These are phyloP conservation scores for Elysia chlorotica DNA, from an alignment of 1,140 invertebrate species.

Conservation along the genomic window DNA sequence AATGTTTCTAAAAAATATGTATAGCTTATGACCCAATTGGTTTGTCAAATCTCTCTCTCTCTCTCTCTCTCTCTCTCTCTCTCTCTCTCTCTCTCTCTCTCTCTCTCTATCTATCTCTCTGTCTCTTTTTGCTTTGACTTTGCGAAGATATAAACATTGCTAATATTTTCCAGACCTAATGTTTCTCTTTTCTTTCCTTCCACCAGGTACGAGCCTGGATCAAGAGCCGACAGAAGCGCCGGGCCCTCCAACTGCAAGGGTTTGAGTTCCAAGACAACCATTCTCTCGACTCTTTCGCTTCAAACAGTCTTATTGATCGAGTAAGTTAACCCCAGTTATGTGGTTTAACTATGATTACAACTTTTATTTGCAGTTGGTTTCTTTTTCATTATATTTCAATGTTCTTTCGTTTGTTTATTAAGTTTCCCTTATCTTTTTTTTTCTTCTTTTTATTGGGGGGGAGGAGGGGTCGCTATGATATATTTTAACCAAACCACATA, in stretches of 20 bases:
- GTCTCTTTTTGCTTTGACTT: background rate
- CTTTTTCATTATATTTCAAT: background rate
- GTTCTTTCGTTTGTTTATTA: background rate
- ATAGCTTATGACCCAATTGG: too few species aligned
- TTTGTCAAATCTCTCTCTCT: background rate
- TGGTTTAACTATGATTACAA: too few species aligned
- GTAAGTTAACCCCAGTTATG: slow-evolving; percentile 15
- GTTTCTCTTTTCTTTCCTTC: background rate
- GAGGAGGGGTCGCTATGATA: background rate
- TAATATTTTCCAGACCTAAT: too few species aligned
- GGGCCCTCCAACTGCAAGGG: slow-evolving; percentile 31
- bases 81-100: background rate
- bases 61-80: background rate
- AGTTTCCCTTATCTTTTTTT: background rate
- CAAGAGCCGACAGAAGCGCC: slow-evolving; percentile 33
- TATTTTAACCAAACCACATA: too few species aligned
- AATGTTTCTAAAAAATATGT: too few species aligned
- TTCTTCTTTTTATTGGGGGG: background rate
- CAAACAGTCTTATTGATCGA: slow-evolving; percentile 28
- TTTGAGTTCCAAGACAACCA: slow-evolving; percentile 31
- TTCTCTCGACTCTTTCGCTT: slow-evolving; percentile 34
- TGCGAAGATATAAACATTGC: too few species aligned
- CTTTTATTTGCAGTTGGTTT: too few species aligned
- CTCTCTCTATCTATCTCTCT: background rate
- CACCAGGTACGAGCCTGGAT: slow-evolving; percentile 31